Conservation (phyloP, 2,888 invertebrate species). For the Leptinotarsa juncta region DNA sequence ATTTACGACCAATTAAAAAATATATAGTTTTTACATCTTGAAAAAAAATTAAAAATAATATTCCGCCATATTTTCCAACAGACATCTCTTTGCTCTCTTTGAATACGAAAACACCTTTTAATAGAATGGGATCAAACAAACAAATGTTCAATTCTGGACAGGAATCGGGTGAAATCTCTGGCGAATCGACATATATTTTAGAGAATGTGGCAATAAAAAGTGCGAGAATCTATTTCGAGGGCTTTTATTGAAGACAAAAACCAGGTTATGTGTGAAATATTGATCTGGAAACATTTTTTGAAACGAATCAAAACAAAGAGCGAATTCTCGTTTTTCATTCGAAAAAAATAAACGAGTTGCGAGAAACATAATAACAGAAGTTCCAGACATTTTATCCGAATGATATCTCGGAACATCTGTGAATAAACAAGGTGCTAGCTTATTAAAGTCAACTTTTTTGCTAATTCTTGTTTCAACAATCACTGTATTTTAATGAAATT, state of each 20-base stretch:
- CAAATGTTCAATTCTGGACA: conserved; percentile 1
- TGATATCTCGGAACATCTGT: too few species aligned
- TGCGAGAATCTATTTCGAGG: conserved; percentile 10
- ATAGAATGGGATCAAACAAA: conserved; percentile 15
- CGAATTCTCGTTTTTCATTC: neutral
- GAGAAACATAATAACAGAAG: too few species aligned
- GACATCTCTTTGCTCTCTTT: neutral
- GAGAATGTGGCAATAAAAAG: conserved; percentile 4
- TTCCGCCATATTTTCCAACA: neutral
- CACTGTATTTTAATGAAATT: too few species aligned
- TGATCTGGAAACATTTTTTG: neutral
- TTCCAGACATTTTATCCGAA: too few species aligned
- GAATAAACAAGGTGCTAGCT: too few species aligned
- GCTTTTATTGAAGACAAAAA: conserved; percentile 7
- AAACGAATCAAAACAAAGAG: neutral
- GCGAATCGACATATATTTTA: neutral
- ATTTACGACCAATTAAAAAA: conserved; percentile 8
- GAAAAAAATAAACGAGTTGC: too few species aligned
- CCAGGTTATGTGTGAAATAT: neutral
- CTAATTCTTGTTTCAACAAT: too few species aligned
- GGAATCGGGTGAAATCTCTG: neutral
- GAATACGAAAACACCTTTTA: conserved; percentile 17
- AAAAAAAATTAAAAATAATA: conserved; percentile 5
- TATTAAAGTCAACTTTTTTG: too few species aligned
- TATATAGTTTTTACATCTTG: neutral